Percentiles rank a stretch among this genome's conserved stretches.
Evolutionary conservation across 1,140 invertebrate species (phyloP).

Genomic region (Pantala flavescens): DNA sequence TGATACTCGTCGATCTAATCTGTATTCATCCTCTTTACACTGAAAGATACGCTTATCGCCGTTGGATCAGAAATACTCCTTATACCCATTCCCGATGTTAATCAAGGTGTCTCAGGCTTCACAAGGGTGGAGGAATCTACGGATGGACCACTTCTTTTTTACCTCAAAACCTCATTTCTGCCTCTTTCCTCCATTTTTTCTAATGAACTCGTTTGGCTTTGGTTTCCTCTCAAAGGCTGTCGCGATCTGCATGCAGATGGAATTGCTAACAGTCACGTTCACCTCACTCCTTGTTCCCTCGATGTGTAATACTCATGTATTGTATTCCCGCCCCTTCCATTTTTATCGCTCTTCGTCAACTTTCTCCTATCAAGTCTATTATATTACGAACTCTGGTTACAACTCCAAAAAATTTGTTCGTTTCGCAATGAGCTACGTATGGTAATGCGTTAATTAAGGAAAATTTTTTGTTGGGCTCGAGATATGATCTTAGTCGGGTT

Average conservation of each 20-base stretch:
- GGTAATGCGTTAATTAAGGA: too few relatives aligned
- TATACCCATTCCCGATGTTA: not conserved
- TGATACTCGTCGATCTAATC: too few relatives aligned
- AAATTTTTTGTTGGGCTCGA: too few relatives aligned
- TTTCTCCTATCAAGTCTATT: too few relatives aligned
- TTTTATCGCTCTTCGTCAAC: too few relatives aligned
- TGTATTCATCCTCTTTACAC: too few relatives aligned
- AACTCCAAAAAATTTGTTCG: too few relatives aligned
- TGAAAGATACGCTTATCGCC: not conserved
- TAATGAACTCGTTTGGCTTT: constrained; percentile 2
- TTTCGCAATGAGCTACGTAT: too few relatives aligned
- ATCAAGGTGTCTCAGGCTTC: not conserved
- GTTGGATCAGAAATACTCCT: not conserved
- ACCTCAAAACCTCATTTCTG: not conserved
- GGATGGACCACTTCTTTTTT: not conserved
- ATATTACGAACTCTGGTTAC: too few relatives aligned
- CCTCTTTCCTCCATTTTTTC: not conserved
- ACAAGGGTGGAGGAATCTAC: not conserved
- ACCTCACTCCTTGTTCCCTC: not conserved
- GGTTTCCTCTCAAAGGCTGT: not conserved
- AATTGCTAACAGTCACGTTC: not conserved
- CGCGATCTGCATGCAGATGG: constrained; percentile 4
- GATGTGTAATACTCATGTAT: not conserved
- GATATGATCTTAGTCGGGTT: too few relatives aligned
- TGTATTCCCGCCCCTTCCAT: not conserved